Conservation (phyloP, 2,888 invertebrate species). For the Parasteatoda lunata region DNA sequence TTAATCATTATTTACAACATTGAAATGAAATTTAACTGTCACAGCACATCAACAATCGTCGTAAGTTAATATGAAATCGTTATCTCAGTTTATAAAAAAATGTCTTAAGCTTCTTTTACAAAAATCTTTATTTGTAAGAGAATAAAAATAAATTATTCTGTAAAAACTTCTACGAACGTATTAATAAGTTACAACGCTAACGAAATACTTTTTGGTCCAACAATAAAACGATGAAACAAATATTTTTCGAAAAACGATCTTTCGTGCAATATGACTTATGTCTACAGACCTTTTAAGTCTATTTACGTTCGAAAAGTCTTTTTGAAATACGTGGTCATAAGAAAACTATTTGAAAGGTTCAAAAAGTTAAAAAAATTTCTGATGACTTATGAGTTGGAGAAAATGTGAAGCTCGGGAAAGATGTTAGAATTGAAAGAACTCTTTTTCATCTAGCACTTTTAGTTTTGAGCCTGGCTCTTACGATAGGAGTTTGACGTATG, state of each 20-base stretch:
- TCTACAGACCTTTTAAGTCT: background rate
- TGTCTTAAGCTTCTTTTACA: too few relatives aligned
- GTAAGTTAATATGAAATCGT: too few relatives aligned
- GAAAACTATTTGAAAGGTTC: background rate
- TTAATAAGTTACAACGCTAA: too few relatives aligned
- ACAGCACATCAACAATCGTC: too few relatives aligned
- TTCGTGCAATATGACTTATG: background rate
- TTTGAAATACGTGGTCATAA: background rate
- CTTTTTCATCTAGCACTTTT: background rate
- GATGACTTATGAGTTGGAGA: background rate
- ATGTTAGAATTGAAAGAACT: constrained; percentile 1
- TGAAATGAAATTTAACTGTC: too few relatives aligned
- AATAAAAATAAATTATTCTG: too few relatives aligned
- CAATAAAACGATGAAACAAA: background rate
- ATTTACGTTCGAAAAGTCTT: background rate
- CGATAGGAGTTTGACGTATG: constrained; percentile 11
- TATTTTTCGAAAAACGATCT: background rate
- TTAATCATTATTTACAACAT: too few relatives aligned
- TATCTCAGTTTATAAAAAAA: too few relatives aligned
- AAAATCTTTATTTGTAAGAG: too few relatives aligned
- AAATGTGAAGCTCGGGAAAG: background rate
- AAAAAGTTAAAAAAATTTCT: constrained; percentile 1
- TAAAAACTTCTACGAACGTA: too few relatives aligned
- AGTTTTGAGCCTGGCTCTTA: background rate
- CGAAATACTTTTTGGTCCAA: background rate